Conservation (phyloP, 2,888 invertebrate genomes). For the Lumbricus terrestris region DNA sequence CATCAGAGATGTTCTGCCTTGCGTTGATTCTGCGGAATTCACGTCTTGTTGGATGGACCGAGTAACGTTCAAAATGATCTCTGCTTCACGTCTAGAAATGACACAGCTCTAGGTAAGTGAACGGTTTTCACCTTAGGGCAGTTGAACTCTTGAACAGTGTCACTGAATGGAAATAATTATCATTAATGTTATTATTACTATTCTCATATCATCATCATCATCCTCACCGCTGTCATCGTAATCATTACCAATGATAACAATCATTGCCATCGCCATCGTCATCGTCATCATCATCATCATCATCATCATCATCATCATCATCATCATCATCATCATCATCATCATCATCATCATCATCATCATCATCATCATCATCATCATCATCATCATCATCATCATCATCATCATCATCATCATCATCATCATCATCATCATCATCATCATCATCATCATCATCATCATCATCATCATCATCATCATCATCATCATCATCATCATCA, state of each 20-base stretch:
- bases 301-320: background rate
- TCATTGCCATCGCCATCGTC: constrained; percentile 18
- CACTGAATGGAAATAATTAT: too few relatives aligned
- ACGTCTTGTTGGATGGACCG: background rate
- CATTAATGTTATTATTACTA: background rate
- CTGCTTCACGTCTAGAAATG: background rate
- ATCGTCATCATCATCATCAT: constrained; percentile 22
- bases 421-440: constrained; percentile 23
- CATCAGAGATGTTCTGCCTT: background rate
- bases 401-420: constrained; percentile 8
- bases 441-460: constrained; percentile 23
- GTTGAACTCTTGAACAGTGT: background rate
- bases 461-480: constrained; percentile 24
- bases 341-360: background rate
- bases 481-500: background rate
- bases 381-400: background rate
- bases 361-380: background rate
- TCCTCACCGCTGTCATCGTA: constrained; percentile 14
- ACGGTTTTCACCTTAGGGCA: background rate
- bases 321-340: background rate
- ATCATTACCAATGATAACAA: constrained; percentile 18
- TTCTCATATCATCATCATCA: too few relatives aligned
- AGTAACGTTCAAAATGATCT: background rate
- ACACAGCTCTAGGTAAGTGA: background rate
- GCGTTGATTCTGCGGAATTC: background rate